Conservation (phyloP, 2,797 vertebrate genomes). For the Karalla daura region DNA sequence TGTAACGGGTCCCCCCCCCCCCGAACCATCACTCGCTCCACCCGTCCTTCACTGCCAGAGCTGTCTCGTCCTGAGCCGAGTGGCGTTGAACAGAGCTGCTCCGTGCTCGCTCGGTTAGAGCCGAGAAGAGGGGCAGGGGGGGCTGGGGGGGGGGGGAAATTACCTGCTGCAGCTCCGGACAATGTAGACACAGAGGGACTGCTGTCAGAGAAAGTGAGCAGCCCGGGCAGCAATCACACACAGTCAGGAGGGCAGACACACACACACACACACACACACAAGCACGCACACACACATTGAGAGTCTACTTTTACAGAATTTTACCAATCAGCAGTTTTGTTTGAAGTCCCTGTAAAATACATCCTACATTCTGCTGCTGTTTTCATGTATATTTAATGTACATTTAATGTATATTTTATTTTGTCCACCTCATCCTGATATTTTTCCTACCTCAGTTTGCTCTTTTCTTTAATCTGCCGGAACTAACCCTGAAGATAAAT, state of each 20-base stretch:
- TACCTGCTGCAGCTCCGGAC: constrained; percentile 54
- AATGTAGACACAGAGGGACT: constrained; percentile 53
- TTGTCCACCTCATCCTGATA: no score
- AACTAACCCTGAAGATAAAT: no score
- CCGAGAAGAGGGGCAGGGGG: constrained; percentile 42
- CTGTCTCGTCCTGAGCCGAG: constrained; percentile 20
- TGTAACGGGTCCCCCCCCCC: constrained; percentile 26
- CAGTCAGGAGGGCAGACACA: neutral
- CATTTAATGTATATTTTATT: no score
- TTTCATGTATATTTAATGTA: no score
- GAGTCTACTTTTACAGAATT: no score
- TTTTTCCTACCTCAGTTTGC: no score
- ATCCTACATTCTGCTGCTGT: no score
- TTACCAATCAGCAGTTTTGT: no score
- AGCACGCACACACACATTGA: constrained; percentile 1
- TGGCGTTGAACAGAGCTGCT: constrained; percentile 18
- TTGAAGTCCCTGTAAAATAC: no score
- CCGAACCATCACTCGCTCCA: constrained; percentile 38
- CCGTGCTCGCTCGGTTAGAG: constrained; percentile 56
- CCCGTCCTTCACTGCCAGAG: constrained; percentile 23
- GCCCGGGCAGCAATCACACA: constrained; percentile 1
- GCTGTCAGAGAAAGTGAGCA: constrained; percentile 43
- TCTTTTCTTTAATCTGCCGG: no score
- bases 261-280: neutral
- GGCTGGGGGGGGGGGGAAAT: constrained; percentile 55